A percentile compares a stretch with the other conserved stretches of the same genome.
These are phyloP conservation scores for Tokudaia muenninki DNA, from an alignment of 2,797 vertebrate genomes.

Conservation along the genomic window DNA sequence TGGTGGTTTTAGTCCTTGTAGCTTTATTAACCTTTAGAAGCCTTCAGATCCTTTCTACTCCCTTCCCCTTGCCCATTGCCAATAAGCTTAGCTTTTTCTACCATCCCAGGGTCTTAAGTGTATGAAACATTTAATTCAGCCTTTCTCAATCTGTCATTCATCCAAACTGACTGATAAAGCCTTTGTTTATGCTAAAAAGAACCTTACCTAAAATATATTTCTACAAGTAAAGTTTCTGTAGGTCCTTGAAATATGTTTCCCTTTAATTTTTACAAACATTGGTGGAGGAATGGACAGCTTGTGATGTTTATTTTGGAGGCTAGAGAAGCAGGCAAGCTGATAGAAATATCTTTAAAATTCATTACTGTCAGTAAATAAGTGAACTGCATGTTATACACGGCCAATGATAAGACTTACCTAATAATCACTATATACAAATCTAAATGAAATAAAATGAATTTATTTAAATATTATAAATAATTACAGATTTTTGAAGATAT, in stretches of 20 bases:
- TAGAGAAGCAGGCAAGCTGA: background rate
- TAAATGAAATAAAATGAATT: slow-evolving; percentile 37
- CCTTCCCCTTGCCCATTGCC: background rate
- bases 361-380: slow-evolving; percentile 20
- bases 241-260: slow-evolving; percentile 13
- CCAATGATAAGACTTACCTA: slow-evolving; percentile 45
- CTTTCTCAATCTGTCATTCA: slow-evolving; percentile 44
- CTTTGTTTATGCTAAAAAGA: slow-evolving; percentile 81
- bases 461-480: slow-evolving; percentile 51
- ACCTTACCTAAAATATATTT: background rate
- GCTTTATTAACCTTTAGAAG: slow-evolving; percentile 37
- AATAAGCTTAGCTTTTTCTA: slow-evolving; percentile 22
- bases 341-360: slow-evolving; percentile 53
- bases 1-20: slow-evolving; percentile 87
- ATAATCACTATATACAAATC: slow-evolving; percentile 39
- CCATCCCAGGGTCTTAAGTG: background rate
- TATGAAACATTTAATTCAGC: slow-evolving; percentile 54
- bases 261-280: slow-evolving; percentile 36
- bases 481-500: slow-evolving; percentile 25
- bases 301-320: slow-evolving; percentile 36
- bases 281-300: slow-evolving; percentile 17
- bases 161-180: slow-evolving; percentile 73
- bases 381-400: slow-evolving; percentile 13
- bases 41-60: slow-evolving; percentile 27
- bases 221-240: slow-evolving; percentile 12